Conservation (phyloP, 2,888 invertebrate genomes). For the Xestia sexstrigata region DNA sequence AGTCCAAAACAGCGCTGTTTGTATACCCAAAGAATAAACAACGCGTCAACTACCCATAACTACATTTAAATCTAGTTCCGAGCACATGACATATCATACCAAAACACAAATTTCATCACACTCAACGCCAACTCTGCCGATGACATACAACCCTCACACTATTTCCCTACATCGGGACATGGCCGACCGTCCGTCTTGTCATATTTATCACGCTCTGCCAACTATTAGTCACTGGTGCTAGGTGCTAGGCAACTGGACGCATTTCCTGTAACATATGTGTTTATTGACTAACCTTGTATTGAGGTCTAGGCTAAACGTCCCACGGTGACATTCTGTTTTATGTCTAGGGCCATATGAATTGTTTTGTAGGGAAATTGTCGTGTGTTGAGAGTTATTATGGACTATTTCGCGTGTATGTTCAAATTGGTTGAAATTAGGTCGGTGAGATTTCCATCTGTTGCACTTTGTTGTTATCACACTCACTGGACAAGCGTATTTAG, state of each 20-base stretch:
- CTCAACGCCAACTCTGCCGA: conserved; percentile 1
- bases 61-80: neutral
- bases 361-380: neutral
- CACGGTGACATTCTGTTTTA: conserved; percentile 36
- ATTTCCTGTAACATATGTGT: conserved; percentile 69
- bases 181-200: conserved; percentile 40
- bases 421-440: neutral
- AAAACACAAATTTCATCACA: conserved; percentile 2
- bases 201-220: conserved; percentile 60
- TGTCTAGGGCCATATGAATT: conserved; percentile 19
- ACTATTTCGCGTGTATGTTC: neutral
- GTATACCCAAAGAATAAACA: neutral
- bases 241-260: conserved; percentile 44
- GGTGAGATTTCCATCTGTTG: neutral
- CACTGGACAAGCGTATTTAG: too few species aligned
- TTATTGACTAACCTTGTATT: conserved; percentile 56
- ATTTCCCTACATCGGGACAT: conserved; percentile 27
- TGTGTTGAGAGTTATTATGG: neutral
- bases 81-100: neutral
- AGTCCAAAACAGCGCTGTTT: neutral
- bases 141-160: conserved; percentile 23
- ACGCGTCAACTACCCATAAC: neutral
- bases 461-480: neutral
- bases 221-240: conserved; percentile 59
- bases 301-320: conserved; percentile 39